A percentile compares a stretch with the other conserved stretches of the same genome.
phyloP scores from a whole-genome alignment of 2,888 invertebrate species.

The Abrostola tripartita region DNA sequence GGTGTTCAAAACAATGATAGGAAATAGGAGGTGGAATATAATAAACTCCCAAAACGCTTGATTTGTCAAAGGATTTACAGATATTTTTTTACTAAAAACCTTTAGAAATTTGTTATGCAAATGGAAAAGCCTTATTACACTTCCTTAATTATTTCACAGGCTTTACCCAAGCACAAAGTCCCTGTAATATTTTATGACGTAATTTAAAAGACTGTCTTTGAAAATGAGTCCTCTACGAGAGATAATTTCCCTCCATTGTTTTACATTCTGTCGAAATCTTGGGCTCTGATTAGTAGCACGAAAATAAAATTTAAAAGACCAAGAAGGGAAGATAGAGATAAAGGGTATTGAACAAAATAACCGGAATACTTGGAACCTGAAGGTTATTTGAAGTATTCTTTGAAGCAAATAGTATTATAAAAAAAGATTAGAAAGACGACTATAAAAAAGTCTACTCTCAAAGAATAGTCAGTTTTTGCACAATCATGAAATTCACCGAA shows the following conservation, averaged over 20 bases:
- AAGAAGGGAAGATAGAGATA: constrained; percentile 4
- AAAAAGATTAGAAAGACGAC: too few relatives aligned
- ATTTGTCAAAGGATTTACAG: constrained; percentile 77
- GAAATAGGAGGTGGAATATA: constrained; percentile 18
- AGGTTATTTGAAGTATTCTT: neutral
- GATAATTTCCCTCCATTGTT: constrained; percentile 64
- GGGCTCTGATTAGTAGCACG: constrained; percentile 53
- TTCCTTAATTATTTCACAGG: constrained; percentile 83
- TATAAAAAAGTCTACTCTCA: too few relatives aligned
- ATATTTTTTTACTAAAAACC: constrained; percentile 70
- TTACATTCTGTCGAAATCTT: constrained; percentile 56
- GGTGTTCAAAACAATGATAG: too few relatives aligned
- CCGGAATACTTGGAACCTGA: neutral
- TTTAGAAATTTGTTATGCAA: constrained; percentile 81
- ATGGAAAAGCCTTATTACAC: constrained; percentile 82
- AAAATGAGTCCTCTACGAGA: constrained; percentile 66
- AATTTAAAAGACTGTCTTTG: constrained; percentile 78
- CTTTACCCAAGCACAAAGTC: constrained; percentile 74
- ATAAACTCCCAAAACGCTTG: constrained; percentile 62
- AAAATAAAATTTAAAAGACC: constrained; percentile 50
- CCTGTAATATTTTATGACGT: constrained; percentile 80
- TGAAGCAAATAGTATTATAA: too few relatives aligned
- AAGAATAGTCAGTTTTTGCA: too few relatives aligned
- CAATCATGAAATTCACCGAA: neutral
- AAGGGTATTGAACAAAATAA: neutral